phyloP scores from a whole-genome alignment of 2,797 vertebrate genomes.

The Oryzias dopingdopingensis region DNA sequence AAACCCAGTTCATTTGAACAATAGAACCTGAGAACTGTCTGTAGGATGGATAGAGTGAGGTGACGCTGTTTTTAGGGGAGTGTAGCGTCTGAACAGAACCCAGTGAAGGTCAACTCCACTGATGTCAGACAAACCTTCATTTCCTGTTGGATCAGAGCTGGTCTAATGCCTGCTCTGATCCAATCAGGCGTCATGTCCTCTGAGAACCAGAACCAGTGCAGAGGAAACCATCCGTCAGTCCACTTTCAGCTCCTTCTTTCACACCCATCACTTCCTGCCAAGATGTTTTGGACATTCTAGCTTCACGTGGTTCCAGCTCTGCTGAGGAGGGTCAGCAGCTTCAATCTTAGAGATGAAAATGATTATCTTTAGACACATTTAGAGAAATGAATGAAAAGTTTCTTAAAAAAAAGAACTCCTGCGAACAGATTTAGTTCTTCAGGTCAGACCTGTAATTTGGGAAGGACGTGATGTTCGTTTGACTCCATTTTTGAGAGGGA shows the following conservation, averaged over 20 bases:
- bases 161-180: not conserved
- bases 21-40: not conserved
- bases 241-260: no score
- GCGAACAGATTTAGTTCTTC: no score
- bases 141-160: constrained; percentile 12
- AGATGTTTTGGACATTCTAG: not conserved
- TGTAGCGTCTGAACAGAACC: not conserved
- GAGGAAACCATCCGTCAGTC: no score
- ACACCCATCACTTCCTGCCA: not conserved
- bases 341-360: not conserved
- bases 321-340: not conserved
- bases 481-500: no score
- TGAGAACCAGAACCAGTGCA: no score
- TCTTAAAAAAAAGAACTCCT: no score
- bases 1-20: not conserved
- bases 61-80: constrained; percentile 32
- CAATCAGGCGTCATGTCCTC: not conserved
- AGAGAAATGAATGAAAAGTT: no score
- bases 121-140: constrained; percentile 11
- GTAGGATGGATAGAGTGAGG: not conserved
- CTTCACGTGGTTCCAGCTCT: not conserved
- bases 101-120: not conserved
- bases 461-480: no score
- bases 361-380: no score
- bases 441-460: no score